Conservation (phyloP, 2,888 invertebrate species). For the Temnothorax rugatulus region DNA sequence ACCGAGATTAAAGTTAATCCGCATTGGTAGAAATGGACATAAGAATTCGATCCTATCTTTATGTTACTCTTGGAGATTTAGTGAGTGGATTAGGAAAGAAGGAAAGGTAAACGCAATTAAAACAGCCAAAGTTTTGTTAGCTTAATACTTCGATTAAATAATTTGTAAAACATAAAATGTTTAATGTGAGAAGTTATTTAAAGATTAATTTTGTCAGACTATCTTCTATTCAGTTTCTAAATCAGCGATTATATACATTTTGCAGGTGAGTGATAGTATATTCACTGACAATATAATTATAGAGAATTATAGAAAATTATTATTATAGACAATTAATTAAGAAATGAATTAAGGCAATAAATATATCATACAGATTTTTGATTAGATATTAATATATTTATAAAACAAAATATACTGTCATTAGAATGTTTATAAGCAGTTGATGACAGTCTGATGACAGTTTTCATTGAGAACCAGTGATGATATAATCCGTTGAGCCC, state of each 20-base stretch:
- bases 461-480: neutral
- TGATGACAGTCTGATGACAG: neutral
- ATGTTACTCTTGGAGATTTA: neutral
- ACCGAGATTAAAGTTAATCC: too few relatives aligned
- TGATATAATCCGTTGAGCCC: neutral
- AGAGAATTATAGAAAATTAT: neutral
- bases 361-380: neutral
- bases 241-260: neutral
- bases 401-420: too few relatives aligned
- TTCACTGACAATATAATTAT: neutral
- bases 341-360: neutral
- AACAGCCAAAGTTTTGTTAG: neutral
- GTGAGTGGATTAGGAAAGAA: neutral
- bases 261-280: neutral
- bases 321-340: neutral
- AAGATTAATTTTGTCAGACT: neutral
- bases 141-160: neutral
- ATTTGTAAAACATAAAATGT: neutral
- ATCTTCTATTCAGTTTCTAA: neutral
- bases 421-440: neutral
- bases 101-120: neutral
- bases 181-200: neutral
- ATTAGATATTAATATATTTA: neutral
- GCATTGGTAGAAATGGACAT: too few relatives aligned
- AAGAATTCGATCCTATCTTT: neutral